Evolutionary conservation across 1,140 invertebrate species (phyloP).

Genomic region (Drosophila aff.): DNA sequence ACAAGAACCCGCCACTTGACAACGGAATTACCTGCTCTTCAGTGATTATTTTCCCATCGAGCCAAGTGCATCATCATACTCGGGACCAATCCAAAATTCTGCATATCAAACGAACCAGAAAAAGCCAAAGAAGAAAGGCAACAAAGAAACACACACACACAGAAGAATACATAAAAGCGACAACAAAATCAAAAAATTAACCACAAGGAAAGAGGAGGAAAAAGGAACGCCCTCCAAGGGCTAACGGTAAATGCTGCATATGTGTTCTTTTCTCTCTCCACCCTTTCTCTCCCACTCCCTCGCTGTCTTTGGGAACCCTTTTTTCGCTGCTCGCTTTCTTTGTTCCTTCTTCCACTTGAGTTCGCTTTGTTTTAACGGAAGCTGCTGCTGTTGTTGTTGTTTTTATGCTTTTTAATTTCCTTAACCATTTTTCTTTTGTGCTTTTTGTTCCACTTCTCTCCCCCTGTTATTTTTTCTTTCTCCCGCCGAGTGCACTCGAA

Average conservation of each 20-base stretch:
- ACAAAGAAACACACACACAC: slow-evolving; percentile 26
- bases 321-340: slow-evolving; percentile 53
- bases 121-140: slow-evolving; percentile 16
- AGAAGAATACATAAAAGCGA: slow-evolving; percentile 16
- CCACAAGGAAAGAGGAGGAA: slow-evolving; percentile 44
- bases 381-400: slow-evolving; percentile 76
- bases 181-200: slow-evolving; percentile 47
- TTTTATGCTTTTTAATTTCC: slow-evolving; percentile 84
- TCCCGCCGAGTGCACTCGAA: slow-evolving; percentile 74
- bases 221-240: slow-evolving; percentile 50
- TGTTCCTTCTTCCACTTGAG: slow-evolving; percentile 48
- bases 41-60: slow-evolving; percentile 48
- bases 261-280: slow-evolving; percentile 31
- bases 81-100: slow-evolving; percentile 22
- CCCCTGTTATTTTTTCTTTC: slow-evolving; percentile 41
- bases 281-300: not conserved
- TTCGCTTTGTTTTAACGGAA: slow-evolving; percentile 79
- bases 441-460: slow-evolving; percentile 68
- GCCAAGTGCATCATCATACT: slow-evolving; percentile 42
- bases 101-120: slow-evolving; percentile 48
- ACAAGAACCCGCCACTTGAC: slow-evolving; percentile 21
- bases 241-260: slow-evolving; percentile 81
- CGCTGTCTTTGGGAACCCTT: slow-evolving; percentile 55
- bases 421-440: slow-evolving; percentile 81
- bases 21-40: slow-evolving; percentile 27